Percentiles rank a stretch among this genome's conserved stretches.
Conservation (phyloP, 2,113 vertebrate genomes). For the Callionymus lyra region DNA sequence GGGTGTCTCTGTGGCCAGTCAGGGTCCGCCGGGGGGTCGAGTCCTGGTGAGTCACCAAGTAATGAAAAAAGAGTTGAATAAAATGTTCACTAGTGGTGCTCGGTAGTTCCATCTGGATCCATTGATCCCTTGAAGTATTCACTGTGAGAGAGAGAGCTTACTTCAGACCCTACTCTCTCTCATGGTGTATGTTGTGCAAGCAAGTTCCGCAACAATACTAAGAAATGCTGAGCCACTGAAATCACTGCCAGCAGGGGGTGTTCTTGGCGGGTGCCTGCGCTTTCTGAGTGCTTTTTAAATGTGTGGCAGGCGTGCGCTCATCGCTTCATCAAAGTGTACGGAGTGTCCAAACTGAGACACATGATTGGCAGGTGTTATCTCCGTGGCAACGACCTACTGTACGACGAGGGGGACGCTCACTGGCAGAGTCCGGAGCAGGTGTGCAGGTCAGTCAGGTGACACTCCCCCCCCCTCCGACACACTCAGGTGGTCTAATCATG, state of each 20-base stretch:
- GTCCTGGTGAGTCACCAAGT: slow-evolving; percentile 88
- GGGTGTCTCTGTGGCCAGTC: slow-evolving; percentile 83
- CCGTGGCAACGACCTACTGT: slow-evolving; percentile 71
- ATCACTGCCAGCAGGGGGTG: no score
- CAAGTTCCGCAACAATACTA: no score
- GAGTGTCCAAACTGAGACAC: slow-evolving; percentile 59
- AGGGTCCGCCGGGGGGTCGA: slow-evolving; percentile 64
- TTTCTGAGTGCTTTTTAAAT: background rate
- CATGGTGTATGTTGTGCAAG: no score
- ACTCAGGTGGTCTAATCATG: no score
- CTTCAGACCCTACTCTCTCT: no score
- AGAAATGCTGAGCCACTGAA: no score
- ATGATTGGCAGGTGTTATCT: slow-evolving; percentile 88
- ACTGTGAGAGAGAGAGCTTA: no score
- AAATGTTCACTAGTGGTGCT: no score
- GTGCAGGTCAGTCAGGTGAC: slow-evolving; percentile 38
- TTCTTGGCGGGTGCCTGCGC: slow-evolving; percentile 73
- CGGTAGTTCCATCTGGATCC: no score
- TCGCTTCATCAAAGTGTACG: slow-evolving; percentile 64
- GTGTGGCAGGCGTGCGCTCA: slow-evolving; percentile 53
- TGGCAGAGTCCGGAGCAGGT: slow-evolving; percentile 53
- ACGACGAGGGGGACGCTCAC: slow-evolving; percentile 31
- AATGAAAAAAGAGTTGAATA: no score
- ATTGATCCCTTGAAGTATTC: no score
- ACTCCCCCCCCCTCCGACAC: background rate